phyloP scores from a whole-genome alignment of 2,113 vertebrate species.

The Rhizomys pruinosus region DNA sequence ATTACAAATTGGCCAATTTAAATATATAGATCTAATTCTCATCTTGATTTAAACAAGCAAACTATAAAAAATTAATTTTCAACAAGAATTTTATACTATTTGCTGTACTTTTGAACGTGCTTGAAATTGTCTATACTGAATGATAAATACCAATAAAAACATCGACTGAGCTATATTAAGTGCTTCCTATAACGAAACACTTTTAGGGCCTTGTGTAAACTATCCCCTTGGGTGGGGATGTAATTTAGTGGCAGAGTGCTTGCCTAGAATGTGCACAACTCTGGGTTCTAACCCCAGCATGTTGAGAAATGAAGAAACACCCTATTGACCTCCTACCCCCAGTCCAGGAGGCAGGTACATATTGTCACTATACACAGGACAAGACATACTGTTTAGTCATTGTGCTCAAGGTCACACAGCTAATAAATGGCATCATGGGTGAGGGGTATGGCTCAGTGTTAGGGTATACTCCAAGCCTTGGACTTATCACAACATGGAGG shows the following conservation, averaged over 20 bases:
- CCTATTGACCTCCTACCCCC: too few species aligned
- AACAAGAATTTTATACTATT: not conserved
- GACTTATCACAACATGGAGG: not conserved
- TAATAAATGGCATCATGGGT: not conserved
- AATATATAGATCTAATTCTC: not conserved
- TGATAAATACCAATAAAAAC: constrained; percentile 9
- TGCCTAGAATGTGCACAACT: not conserved
- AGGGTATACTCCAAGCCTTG: too few species aligned
- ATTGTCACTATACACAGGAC: not conserved
- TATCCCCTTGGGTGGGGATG: not conserved
- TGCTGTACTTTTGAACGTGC: not conserved
- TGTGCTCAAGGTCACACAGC: not conserved
- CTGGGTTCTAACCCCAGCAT: not conserved
- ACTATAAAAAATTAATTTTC: not conserved
- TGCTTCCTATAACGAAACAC: not conserved
- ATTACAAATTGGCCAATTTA: not conserved
- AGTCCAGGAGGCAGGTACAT: not conserved
- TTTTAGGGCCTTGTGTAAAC: not conserved
- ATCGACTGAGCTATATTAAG: not conserved
- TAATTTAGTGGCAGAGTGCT: too few species aligned
- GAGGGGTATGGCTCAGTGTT: not conserved
- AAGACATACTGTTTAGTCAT: not conserved
- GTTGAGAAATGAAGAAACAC: not conserved
- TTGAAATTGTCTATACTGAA: constrained; percentile 35
- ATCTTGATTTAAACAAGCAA: constrained; percentile 38